These are phyloP conservation scores for Pegoplata infirma DNA, from an alignment of 2,888 invertebrate genomes.

Conservation along the genomic window DNA sequence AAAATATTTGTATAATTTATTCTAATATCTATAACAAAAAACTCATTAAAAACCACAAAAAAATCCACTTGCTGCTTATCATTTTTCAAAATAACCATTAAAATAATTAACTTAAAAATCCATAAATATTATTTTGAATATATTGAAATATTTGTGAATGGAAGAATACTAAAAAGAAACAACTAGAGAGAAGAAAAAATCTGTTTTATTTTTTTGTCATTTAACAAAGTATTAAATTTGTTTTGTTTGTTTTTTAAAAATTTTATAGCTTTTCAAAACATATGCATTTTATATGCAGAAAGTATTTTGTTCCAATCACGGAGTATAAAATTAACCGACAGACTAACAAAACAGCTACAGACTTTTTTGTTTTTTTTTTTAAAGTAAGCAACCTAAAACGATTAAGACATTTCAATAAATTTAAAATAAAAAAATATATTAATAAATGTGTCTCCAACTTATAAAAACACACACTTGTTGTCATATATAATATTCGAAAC, in stretches of 20 bases:
- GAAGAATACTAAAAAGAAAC: neutral
- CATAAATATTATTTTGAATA: slow-evolving; percentile 26
- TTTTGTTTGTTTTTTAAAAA: neutral
- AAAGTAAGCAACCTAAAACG: slow-evolving; percentile 34
- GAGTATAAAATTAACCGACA: neutral
- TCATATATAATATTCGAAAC: neutral
- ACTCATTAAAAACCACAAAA: neutral
- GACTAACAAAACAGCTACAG: neutral
- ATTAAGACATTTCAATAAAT: slow-evolving; percentile 61
- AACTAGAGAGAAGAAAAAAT: neutral
- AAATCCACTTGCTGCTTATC: neutral
- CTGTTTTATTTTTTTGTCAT: slow-evolving; percentile 9
- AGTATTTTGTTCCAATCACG: neutral
- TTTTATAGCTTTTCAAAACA: slow-evolving; percentile 4
- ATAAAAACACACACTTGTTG: slow-evolving; percentile 11
- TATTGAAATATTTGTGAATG: neutral
- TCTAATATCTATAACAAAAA: neutral
- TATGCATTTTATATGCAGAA: neutral
- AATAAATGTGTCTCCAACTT: slow-evolving; percentile 58
- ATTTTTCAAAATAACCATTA: slow-evolving; percentile 22
- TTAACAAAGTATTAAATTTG: slow-evolving; percentile 3
- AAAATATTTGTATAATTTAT: neutral
- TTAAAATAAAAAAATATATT: slow-evolving; percentile 38
- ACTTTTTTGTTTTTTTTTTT: neutral
- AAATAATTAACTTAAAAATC: slow-evolving; percentile 53